phyloP scores from a whole-genome alignment of 2,113 vertebrate species.

The Otocyon megalotis region DNA sequence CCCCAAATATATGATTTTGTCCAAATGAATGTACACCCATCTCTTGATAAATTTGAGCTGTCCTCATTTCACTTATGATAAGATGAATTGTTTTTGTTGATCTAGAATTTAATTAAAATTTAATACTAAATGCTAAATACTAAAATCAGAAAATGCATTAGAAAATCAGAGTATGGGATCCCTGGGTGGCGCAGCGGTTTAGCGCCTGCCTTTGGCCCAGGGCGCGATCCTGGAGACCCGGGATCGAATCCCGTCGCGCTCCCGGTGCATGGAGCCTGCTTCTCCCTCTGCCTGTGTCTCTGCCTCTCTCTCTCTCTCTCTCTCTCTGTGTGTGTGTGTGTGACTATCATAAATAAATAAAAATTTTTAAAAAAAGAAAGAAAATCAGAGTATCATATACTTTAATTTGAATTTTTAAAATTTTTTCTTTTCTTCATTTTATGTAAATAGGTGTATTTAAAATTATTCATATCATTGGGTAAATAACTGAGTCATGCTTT shows the following conservation, averaged over 20 bases:
- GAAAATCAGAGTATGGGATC: background rate
- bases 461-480: background rate
- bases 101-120: background rate
- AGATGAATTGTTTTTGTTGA: background rate
- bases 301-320: too few relatives aligned
- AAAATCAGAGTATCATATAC: background rate
- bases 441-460: background rate
- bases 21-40: background rate
- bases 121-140: background rate
- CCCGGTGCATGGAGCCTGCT: too few relatives aligned
- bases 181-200: too few relatives aligned
- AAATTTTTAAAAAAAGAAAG: too few relatives aligned
- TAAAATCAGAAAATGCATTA: background rate
- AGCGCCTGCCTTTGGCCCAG: too few relatives aligned
- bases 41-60: background rate
- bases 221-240: too few relatives aligned
- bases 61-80: background rate
- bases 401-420: background rate
- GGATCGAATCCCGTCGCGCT: too few relatives aligned
- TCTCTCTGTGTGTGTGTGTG: too few relatives aligned
- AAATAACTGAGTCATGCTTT: background rate
- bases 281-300: too few relatives aligned
- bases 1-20: background rate
- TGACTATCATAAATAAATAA: too few relatives aligned
- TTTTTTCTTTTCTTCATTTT: background rate